Evolutionary conservation across 2,113 vertebrate species (phyloP), one percentile per base, ranked within the genome.

Genomic region (Ophiodon elongatus): DNA sequence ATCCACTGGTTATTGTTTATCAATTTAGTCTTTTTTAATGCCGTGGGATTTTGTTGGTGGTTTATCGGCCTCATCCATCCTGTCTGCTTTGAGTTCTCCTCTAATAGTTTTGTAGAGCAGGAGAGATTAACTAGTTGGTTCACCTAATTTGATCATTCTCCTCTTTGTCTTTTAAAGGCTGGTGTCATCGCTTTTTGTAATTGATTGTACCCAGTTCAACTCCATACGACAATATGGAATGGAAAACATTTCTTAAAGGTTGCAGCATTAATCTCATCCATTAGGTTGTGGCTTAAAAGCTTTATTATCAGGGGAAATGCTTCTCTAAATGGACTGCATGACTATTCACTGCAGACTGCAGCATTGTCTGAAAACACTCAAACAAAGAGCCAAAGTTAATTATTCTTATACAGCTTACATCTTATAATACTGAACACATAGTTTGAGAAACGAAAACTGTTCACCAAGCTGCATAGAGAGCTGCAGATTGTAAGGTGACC

Each of bases 231-330:
- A 29, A 9, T 33, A 43, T 31, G 23, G n/a, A 33, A 8, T 45
- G 35, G 33, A 80, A 65, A 56, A 76, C 11, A 25, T 78, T 39
- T 62, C 21, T 67, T 73, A 6, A 71, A 56, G 63, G 66, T 65
- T 70, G 35, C 62, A 39, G 52, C 54, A 47, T 50, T 60, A 50
- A 57, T 76, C 63, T 1, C 10, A 52, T 77, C 80, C 80, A 75
- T 88, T 77, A 84, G 52, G 59, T 64, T 72, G 37, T 14, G 60
- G 62, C 67, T 85, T 82, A 86, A 91, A 91, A 84, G 81, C 83
- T 75, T 90, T 65, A 33, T 45, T 64, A 78, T 66, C 57, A 23
- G 35, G 68, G 71, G 78, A 71, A 69, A 69, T 54, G 68, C 35
- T 76, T 10, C 25, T 80, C 64, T 79, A 57, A 80, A 84, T 66